phyloP scores from a whole-genome alignment of 2,888 invertebrate genomes.

The Nephrotoma flavescens region DNA sequence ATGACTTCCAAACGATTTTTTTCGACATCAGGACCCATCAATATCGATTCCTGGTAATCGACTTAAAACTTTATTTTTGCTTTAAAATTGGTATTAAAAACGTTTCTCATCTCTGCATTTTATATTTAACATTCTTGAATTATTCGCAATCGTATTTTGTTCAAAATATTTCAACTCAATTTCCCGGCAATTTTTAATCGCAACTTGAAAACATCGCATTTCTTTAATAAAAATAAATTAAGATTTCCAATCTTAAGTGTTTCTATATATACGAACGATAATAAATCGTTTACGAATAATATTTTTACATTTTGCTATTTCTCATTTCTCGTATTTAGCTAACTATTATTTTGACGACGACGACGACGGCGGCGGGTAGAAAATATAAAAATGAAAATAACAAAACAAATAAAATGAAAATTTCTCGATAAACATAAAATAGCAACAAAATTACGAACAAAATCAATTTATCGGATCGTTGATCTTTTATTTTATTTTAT shows the following conservation, averaged over 20 bases:
- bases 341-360: background rate
- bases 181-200: background rate
- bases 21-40: no score
- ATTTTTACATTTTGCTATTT: background rate
- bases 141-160: background rate
- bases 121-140: background rate
- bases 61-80: no score
- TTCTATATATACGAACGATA: background rate
- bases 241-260: background rate
- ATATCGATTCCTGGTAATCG: no score
- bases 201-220: background rate
- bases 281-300: background rate
- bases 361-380: background rate
- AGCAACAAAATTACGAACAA: background rate
- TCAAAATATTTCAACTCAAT: background rate
- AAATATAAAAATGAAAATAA: background rate
- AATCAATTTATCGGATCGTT: background rate
- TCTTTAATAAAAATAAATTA: background rate
- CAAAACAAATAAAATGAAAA: background rate
- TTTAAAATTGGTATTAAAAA: no score
- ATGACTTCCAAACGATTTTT: no score
- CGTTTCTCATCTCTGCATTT: background rate
- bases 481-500: background rate
- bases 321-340: background rate
- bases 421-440: background rate